Evolutionary conservation across 2,113 vertebrate species (phyloP).

Genomic region (Cyphomyrus discorhynchus): DNA sequence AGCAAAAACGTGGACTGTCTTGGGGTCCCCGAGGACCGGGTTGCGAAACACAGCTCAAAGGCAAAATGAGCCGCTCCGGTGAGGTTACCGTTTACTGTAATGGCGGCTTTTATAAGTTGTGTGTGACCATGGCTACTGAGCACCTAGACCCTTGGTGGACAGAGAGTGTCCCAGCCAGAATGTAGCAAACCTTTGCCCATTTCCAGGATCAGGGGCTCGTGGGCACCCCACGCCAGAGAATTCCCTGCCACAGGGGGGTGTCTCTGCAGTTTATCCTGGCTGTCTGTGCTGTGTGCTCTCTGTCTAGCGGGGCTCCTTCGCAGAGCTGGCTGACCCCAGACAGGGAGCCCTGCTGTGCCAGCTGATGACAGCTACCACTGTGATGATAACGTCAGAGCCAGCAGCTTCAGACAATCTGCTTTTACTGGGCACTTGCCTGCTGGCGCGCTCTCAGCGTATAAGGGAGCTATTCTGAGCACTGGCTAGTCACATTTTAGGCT

Average conservation of each 20-base stretch:
- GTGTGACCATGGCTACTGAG: background rate
- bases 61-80: background rate
- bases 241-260: background rate
- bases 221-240: background rate
- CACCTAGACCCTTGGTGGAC: background rate
- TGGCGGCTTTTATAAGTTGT: background rate
- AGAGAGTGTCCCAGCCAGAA: background rate
- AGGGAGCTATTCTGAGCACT: background rate
- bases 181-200: background rate
- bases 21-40: background rate
- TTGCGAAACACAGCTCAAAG: background rate
- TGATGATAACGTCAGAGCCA: background rate
- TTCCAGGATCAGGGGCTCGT: background rate
- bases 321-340: background rate
- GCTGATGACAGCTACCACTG: background rate
- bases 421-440: background rate
- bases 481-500: background rate
- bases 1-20: background rate
- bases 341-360: background rate
- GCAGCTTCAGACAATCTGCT: background rate
- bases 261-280: background rate
- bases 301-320: background rate
- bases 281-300: background rate
- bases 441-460: background rate
- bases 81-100: background rate